Evolutionary conservation across 2,888 invertebrate species (phyloP).

Genomic region (Odontocerum albicorne): DNA sequence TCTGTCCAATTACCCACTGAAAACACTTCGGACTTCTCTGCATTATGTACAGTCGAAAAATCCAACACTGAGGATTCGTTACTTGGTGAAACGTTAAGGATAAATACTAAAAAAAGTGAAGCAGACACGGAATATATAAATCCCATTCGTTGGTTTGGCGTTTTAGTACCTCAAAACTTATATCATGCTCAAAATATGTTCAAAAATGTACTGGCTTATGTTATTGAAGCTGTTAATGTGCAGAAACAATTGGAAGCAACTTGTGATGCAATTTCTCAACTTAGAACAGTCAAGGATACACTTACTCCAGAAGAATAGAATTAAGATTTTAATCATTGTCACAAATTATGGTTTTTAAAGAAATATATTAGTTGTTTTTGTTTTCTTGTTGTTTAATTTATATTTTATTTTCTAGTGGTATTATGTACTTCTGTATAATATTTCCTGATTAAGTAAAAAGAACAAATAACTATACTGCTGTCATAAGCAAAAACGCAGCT

Average conservation of each 20-base stretch:
- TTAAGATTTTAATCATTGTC: neutral
- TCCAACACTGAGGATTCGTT: constrained; percentile 48
- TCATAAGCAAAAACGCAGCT: too few relatives aligned
- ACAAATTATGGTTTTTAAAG: neutral
- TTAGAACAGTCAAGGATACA: constrained; percentile 23
- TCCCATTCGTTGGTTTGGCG: constrained; percentile 86
- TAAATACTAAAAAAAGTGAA: constrained; percentile 45
- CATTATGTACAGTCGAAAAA: constrained; percentile 45
- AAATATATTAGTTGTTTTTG: neutral
- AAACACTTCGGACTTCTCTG: constrained; percentile 53
- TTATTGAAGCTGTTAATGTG: constrained; percentile 69
- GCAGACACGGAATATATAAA: constrained; percentile 52
- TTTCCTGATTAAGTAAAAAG: too few relatives aligned
- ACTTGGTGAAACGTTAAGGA: constrained; percentile 40
- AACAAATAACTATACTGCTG: too few relatives aligned
- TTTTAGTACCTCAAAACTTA: constrained; percentile 79
- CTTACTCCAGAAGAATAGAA: constrained; percentile 31
- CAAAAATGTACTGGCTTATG: constrained; percentile 66
- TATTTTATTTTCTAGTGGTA: neutral
- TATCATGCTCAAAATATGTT: constrained; percentile 75
- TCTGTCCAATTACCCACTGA: constrained; percentile 71
- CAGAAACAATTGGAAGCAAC: constrained; percentile 59
- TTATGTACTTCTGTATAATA: too few relatives aligned
- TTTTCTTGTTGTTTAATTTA: neutral
- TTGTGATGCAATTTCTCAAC: constrained; percentile 22